phyloP scores from a whole-genome alignment of 2,888 invertebrate species.

The Hydropsyche betteni region DNA sequence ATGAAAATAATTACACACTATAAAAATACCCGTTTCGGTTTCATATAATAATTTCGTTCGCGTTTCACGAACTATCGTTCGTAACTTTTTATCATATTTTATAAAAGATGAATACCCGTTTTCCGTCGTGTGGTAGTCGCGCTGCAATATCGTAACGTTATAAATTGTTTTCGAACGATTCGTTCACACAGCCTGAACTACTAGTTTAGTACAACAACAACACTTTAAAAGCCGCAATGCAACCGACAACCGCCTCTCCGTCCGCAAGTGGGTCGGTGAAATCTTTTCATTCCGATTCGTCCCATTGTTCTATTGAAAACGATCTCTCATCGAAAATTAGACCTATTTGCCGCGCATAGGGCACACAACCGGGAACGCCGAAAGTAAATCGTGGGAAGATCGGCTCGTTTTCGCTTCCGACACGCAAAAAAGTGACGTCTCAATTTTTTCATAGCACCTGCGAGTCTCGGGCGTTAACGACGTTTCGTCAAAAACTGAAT shows the following conservation, averaged over 20 bases:
- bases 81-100: slow-evolving; percentile 26
- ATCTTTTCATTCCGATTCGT: slow-evolving; percentile 43
- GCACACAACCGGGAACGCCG: not conserved
- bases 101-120: slow-evolving; percentile 5
- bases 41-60: slow-evolving; percentile 35
- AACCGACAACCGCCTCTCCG: not conserved
- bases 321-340: slow-evolving; percentile 38
- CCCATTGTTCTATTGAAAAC: slow-evolving; percentile 23
- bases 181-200: slow-evolving; percentile 22
- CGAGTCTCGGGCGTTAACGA: not conserved
- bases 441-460: no score
- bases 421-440: no score
- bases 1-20: slow-evolving; percentile 38
- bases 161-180: slow-evolving; percentile 33
- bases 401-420: no score
- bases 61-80: slow-evolving; percentile 32
- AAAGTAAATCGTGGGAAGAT: no score
- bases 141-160: slow-evolving; percentile 25
- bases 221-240: not conserved
- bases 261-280: slow-evolving; percentile 45
- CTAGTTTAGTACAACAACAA: not conserved
- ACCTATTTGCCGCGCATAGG: slow-evolving; percentile 24
- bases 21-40: slow-evolving; percentile 32
- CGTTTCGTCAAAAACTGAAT: not conserved
- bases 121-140: not conserved